Evolutionary conservation across 2,888 invertebrate species (phyloP).

Genomic region (Esperia sulphurella): DNA sequence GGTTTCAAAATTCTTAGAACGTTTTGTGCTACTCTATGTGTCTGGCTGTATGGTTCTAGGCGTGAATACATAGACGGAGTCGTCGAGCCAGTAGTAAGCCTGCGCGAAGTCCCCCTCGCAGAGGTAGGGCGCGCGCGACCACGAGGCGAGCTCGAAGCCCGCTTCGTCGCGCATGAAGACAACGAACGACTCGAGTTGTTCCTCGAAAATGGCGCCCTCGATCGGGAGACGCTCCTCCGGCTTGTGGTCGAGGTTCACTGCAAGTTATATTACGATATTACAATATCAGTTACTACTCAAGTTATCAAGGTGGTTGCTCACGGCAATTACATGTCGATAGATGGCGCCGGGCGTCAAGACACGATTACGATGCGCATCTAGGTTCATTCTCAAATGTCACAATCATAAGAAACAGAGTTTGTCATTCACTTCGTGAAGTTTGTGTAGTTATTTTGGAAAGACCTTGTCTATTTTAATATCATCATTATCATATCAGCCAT

Average conservation of each 20-base stretch:
- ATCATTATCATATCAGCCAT: too few relatives aligned
- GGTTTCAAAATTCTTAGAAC: too few relatives aligned
- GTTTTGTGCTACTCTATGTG: neutral
- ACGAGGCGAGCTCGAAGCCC: conserved; percentile 88
- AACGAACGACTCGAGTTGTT: conserved; percentile 88
- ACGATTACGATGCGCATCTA: too few relatives aligned
- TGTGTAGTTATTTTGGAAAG: too few relatives aligned
- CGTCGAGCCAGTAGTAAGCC: conserved; percentile 94
- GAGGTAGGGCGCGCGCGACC: conserved; percentile 96
- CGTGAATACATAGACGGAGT: conserved; percentile 91
- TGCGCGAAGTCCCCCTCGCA: conserved; percentile 97
- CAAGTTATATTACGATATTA: conserved; percentile 10
- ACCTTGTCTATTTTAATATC: too few relatives aligned
- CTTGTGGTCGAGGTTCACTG: conserved; percentile 84
- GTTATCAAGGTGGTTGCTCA: too few relatives aligned
- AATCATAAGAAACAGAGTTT: too few relatives aligned
- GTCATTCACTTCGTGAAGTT: too few relatives aligned
- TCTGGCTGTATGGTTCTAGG: conserved; percentile 21
- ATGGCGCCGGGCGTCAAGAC: too few relatives aligned
- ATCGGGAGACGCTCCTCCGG: conserved; percentile 85
- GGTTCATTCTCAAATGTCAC: too few relatives aligned
- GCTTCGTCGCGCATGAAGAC: conserved; percentile 79
- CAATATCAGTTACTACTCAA: too few relatives aligned
- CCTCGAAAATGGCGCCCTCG: conserved; percentile 84
- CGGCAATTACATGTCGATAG: too few relatives aligned